Conservation (phyloP, 2,797 vertebrate genomes). For the Trachops cirrhosus region DNA sequence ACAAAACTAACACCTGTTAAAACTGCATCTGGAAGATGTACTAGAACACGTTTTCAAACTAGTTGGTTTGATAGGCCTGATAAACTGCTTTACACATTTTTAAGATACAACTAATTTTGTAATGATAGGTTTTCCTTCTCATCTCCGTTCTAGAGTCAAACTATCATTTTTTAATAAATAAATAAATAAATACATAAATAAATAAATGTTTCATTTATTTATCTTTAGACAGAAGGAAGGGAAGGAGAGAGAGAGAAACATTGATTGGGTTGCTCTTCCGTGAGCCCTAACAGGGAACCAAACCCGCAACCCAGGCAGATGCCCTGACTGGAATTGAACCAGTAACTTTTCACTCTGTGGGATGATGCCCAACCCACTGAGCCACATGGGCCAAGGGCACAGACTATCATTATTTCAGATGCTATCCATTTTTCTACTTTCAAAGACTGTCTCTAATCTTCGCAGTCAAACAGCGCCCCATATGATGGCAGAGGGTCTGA, state of each 20-base stretch:
- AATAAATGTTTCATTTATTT: no score
- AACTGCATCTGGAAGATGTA: neutral
- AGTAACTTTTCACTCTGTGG: no score
- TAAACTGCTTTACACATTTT: neutral
- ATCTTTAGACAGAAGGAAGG: no score
- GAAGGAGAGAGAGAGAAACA: no score
- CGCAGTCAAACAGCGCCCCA: neutral
- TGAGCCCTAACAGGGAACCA: no score
- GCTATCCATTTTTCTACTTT: neutral
- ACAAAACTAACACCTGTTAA: neutral
- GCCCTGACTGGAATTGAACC: no score
- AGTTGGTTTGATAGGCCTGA: neutral
- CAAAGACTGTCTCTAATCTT: neutral
- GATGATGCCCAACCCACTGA: no score
- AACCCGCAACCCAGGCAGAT: no score
- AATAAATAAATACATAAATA: no score
- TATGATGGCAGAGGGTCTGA: neutral
- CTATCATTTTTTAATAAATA: neutral
- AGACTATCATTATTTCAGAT: neutral
- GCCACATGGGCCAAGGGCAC: no score
- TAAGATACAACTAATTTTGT: neutral
- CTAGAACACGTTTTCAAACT: neutral
- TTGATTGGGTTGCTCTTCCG: no score
- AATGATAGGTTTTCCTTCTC: neutral
- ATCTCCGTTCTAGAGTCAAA: neutral